Conservation (phyloP, 2,797 vertebrate genomes). For the Protonibea diacanthus region DNA sequence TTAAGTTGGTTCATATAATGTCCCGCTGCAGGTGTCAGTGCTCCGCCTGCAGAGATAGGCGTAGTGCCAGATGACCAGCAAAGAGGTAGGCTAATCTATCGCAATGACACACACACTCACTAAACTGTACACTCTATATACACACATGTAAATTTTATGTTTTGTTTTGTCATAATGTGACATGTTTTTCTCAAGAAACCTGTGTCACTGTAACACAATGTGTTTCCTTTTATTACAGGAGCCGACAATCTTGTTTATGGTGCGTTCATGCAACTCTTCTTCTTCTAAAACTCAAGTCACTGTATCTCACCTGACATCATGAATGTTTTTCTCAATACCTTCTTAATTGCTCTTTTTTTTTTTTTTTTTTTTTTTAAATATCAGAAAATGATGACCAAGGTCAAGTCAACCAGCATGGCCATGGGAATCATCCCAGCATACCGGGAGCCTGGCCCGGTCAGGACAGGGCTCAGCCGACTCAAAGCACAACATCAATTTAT, state of each 20-base stretch:
- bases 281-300: not conserved
- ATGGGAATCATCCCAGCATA: not conserved
- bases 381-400: conserved; percentile 70
- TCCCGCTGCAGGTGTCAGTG: conserved; percentile 29
- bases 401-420: not conserved
- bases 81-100: conserved; percentile 21
- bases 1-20: not conserved
- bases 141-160: not conserved
- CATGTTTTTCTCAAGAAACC: not conserved
- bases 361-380: conserved; percentile 24
- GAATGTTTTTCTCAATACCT: not conserved
- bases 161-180: not conserved
- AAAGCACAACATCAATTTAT: conserved; percentile 26
- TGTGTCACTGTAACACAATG: not conserved
- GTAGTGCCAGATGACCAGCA: conserved; percentile 2
- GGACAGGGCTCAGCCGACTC: conserved; percentile 1
- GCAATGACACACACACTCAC: conserved; percentile 1
- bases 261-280: conserved; percentile 41
- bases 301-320: not conserved
- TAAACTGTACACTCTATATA: no score
- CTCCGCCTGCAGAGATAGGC: not conserved
- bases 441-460: not conserved
- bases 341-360: not conserved
- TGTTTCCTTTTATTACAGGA: conserved; percentile 43
- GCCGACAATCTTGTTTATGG: conserved; percentile 58